phyloP scores from a whole-genome alignment of 2,888 invertebrate species.

The Nomada hirtipes region DNA sequence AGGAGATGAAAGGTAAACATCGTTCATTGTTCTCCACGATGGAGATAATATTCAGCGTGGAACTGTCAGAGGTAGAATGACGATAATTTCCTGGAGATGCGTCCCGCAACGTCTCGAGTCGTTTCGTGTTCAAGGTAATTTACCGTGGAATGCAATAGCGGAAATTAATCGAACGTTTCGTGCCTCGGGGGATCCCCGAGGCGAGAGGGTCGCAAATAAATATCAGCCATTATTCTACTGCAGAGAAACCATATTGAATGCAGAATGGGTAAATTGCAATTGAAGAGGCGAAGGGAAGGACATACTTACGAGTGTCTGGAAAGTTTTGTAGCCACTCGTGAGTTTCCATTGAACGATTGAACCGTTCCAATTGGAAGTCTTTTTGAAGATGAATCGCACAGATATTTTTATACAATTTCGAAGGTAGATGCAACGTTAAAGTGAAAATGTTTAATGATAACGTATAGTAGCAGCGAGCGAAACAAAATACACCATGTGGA shows the following conservation, averaged over 20 bases:
- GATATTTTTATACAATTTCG: not conserved
- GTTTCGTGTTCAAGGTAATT: not conserved
- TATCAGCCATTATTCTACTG: slow-evolving; percentile 16
- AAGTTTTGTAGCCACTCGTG: slow-evolving; percentile 54
- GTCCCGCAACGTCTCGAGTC: slow-evolving; percentile 9
- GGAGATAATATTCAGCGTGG: slow-evolving; percentile 3
- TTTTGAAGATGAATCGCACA: slow-evolving; percentile 23
- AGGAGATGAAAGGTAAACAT: slow-evolving; percentile 11
- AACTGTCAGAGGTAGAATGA: not conserved
- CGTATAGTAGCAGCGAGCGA: no score
- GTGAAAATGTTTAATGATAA: no score
- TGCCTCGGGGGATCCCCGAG: not conserved
- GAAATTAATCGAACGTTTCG: slow-evolving; percentile 39
- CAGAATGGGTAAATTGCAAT: not conserved
- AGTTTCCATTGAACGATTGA: slow-evolving; percentile 24
- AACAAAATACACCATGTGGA: no score
- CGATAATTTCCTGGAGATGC: slow-evolving; percentile 13
- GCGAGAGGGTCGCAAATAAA: slow-evolving; percentile 20
- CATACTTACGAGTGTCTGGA: slow-evolving; percentile 55
- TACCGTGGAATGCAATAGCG: not conserved
- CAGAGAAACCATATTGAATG: slow-evolving; percentile 23
- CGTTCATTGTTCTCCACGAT: slow-evolving; percentile 11
- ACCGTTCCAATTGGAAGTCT: slow-evolving; percentile 50
- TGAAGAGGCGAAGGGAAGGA: slow-evolving; percentile 1
- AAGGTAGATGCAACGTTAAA: not conserved